phyloP scores from a whole-genome alignment of 2,113 vertebrate genomes.

The Ageneiosus marmoratus region DNA sequence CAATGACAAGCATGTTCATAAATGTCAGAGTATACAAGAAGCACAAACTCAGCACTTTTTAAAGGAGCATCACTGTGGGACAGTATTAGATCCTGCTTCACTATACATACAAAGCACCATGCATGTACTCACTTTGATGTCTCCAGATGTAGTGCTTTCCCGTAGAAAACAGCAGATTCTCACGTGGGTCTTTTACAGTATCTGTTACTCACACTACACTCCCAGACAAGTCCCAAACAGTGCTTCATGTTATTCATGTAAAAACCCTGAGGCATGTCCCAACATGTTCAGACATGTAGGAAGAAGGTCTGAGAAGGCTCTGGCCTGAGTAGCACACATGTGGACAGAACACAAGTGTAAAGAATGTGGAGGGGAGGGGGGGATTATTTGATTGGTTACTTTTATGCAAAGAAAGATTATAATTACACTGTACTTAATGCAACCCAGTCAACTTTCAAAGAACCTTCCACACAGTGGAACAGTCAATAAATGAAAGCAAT shows the following conservation, averaged over 20 bases:
- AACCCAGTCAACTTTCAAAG: not conserved
- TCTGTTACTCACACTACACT: slow-evolving; percentile 36
- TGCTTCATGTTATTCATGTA: not conserved
- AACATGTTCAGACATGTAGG: slow-evolving; percentile 50
- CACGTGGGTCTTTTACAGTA: slow-evolving; percentile 11
- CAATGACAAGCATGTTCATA: not conserved
- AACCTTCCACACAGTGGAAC: not conserved
- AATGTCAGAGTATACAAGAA: not conserved
- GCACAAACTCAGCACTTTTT: not conserved
- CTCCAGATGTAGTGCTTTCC: slow-evolving; percentile 4
- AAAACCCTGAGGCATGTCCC: slow-evolving; percentile 42
- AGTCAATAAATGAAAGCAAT: not conserved
- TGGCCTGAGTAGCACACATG: not conserved
- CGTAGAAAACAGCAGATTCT: not conserved
- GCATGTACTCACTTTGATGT: slow-evolving; percentile 6
- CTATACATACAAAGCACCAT: not conserved
- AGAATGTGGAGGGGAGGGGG: not conserved
- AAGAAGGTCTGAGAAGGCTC: not conserved
- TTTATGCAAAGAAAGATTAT: not conserved
- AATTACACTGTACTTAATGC: not conserved
- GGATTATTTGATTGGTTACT: not conserved
- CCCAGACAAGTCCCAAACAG: not conserved
- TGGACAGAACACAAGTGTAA: not conserved
- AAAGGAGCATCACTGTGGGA: not conserved
- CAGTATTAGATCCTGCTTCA: not conserved